Conservation (phyloP, 1,140 invertebrate genomes). For the Vanessa atalanta region DNA sequence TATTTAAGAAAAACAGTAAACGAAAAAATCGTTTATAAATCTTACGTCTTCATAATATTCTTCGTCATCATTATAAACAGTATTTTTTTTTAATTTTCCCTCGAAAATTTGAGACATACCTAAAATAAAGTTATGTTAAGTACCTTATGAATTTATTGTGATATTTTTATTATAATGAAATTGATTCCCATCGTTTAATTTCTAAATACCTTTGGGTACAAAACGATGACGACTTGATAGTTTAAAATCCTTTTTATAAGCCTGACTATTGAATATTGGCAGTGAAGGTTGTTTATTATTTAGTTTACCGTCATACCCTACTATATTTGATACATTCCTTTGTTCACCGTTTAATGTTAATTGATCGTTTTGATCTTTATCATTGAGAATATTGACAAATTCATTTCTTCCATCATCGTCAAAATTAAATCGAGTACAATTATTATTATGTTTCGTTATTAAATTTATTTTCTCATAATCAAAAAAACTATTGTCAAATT, state of each 20-base stretch:
- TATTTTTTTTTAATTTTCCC: constrained; percentile 41
- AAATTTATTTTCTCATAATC: constrained; percentile 2
- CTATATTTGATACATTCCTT: not conserved
- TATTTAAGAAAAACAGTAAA: constrained; percentile 3
- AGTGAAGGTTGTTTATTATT: not conserved
- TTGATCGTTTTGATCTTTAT: not conserved
- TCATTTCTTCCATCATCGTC: no score
- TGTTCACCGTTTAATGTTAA: not conserved
- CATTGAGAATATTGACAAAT: not conserved
- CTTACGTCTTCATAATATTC: constrained; percentile 65
- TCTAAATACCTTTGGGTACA: constrained; percentile 63
- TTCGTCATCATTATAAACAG: constrained; percentile 38
- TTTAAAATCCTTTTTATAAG: constrained; percentile 44
- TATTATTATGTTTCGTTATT: not conserved
- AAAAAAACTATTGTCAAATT: constrained; percentile 32
- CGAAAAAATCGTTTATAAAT: not conserved
- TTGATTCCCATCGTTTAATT: not conserved
- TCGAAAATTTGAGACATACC: constrained; percentile 67
- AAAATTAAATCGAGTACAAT: not conserved
- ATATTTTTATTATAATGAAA: not conserved
- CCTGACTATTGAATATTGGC: not conserved
- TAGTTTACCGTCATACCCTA: not conserved
- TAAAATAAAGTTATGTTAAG: constrained; percentile 33
- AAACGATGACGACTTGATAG: constrained; percentile 55
- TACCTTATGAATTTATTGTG: not conserved